Evolutionary conservation across 2,797 vertebrate species (phyloP).

Genomic region (Sebastes iracundus): DNA sequence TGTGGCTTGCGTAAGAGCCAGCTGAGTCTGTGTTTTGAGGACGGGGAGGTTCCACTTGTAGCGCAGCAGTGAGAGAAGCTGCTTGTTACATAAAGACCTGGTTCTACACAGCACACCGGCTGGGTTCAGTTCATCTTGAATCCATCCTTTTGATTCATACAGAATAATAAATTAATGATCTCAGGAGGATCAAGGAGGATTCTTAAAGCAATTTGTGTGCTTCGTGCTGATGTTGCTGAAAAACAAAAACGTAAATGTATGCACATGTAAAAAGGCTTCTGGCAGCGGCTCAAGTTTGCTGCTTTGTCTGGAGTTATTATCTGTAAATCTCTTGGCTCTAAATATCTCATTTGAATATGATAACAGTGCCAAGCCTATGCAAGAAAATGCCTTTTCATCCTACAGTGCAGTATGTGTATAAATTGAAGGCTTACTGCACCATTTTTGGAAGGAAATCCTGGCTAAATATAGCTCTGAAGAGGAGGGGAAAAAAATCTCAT

Average conservation of each 20-base stretch:
- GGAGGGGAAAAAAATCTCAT: constrained; percentile 5
- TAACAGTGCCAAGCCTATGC: not conserved
- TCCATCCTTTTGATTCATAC: not conserved
- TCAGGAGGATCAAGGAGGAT: not conserved
- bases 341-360: not conserved
- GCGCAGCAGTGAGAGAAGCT: constrained; percentile 29
- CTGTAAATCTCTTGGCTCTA: not conserved
- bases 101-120: not conserved
- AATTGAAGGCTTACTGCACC: constrained; percentile 36
- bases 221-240: not conserved
- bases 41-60: constrained; percentile 22
- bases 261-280: not conserved
- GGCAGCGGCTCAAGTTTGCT: not conserved
- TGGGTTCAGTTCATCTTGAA: not conserved
- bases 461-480: constrained; percentile 56
- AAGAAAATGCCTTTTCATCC: not conserved
- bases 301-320: not conserved
- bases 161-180: not conserved
- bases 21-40: constrained; percentile 1
- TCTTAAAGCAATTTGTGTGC: not conserved
- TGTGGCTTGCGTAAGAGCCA: constrained; percentile 35
- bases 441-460: constrained; percentile 43
- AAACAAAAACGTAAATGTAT: not conserved
- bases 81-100: constrained; percentile 18
- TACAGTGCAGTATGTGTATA: not conserved